Base-by-base conservation (phyloP, 2,797 vertebrate species). In the Hozukius guyotensis region DNA sequence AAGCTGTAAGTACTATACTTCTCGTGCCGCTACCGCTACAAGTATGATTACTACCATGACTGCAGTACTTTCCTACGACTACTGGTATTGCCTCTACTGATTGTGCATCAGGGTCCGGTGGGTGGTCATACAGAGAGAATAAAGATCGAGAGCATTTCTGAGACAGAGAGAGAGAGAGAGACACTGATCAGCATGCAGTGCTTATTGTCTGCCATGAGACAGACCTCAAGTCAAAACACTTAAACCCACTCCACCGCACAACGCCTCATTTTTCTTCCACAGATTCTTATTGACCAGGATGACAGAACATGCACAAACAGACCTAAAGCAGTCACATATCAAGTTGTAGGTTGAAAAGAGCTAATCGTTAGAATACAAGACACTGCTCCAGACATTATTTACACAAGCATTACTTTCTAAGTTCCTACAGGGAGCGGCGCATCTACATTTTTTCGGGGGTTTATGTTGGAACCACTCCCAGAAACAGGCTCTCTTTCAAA, bases 391-490 rank as follows among this genome's bases (percentile, higher is more conserved):
- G 86, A 81, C 75, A 61, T 87, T 93, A 84, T 94, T 94, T 93
- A 90, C 82, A 73, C 85, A 78, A 75, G 88, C 91, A 84, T 75
- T 75, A 81, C 79, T 75, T 55, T 53, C 38, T 60, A 14, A 29
- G 68, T 72, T 82, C 84, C 79, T 78, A 60, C 77, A 24, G 76
- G 81, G 69, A 77, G 87, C 36, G 46, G 86, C 22, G 12, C 79
- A 83, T 87, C 87, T 87, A 72, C 77, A 87, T 89, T 88, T 88
- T 88, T 38, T 84, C 18, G 5, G 64, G 70, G 77, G 84, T 93
- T 94, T 93, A 80, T 87, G 66, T 93, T 94, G 92, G 94, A 93
- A 55, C 27, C 59, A 3, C 77, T 93, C 93, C 94, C 87, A 90
- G 93, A 89, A 72, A 77, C 69, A 61, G 36, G 31, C 73, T 73